Evolutionary conservation across 64 coral and sea anemone species (phyloP), one percentile per base, ranked within the genome.

Genomic region (Montipora foliosa): DNA sequence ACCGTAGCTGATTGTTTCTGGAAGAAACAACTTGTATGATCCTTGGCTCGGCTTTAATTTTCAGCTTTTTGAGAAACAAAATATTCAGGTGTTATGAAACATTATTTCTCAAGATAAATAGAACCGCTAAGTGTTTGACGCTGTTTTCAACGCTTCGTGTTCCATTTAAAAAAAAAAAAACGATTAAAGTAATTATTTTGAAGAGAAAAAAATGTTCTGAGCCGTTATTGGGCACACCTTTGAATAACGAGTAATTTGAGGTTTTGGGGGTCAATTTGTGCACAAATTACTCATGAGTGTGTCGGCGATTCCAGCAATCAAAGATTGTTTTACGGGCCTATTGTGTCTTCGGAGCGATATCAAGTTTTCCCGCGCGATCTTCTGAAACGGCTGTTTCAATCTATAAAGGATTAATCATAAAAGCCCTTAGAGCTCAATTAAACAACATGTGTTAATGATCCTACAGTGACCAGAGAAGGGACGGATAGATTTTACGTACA

Each of bases 361-460:
- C 67, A 22, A 6, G 13, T 6, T 87, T 87, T 49, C 71, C 70
- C 69, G 53, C 16, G 71, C 47, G 59, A 60, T 58, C 17, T 37
- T 10, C 49, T 92, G 75, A 87, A 88, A 91, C 74, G 79, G 67
- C 62, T 25, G 79, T 87, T 95, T 95, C 25, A 29, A 29, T 29
- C 89, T 92, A 95, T 78, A 91, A 82, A 67, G 47, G 69, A 74
- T 78, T 78, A 92, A 92, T 92, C 60, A 89, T 91, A 95, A 91
- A 81, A 47, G 67, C 89, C 95, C 93, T 98, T 98, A 95, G 92
- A 37, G 49, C 78, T 84, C 96, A 98, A 98, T 98, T 98, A 98
- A 98, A 92, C 82, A 81, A 90, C 96, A 98, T 95, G 96, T 97
- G 92, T 87, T 94, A 97, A 97, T 97, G 80, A 90, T 67, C 80